Evolutionary conservation across 2,888 invertebrate species (phyloP), one percentile per base, ranked within the genome.

Genomic region (Neria commutata): DNA sequence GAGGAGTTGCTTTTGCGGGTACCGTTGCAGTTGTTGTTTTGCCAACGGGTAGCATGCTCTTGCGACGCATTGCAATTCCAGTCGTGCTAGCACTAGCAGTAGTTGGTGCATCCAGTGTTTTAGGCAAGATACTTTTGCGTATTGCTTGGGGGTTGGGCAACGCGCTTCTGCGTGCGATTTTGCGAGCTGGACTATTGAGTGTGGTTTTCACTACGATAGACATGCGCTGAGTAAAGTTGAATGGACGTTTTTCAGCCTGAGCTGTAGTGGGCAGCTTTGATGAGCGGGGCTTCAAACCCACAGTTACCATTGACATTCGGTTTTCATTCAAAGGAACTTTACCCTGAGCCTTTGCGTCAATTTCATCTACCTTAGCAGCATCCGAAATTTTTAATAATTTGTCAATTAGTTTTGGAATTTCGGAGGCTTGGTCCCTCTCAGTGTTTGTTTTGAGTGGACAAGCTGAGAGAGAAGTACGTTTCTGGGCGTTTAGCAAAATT

Each of bases 161-260:
- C 26, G 29, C 63, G 54, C 40, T 70, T 37, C 26, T 48, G 5
- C 56, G 63, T 11, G 69, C 64, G n/a, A 67, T 57, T 62, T 72
- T 79, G 3, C 79, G 73, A 0, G 79, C 78, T 46, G 79, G 80
- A 37, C 79, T 79, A 51, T 79, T 79, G 0, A 79, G 58, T 1
- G 79, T 79, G 19, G 79, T 79, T 47, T 78, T 79, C 0, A 79
- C 77, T 2, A 79, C 70, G 2, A 78, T 71, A 0, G 80, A 78
- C 79, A 78, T 79, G n/a, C 79, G 74, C 17, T 76, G 75, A 23
- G 69, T 73, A 24, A 72, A 71, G 14, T 55, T 64, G 56, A 64
- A 72, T 14, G 65, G 56, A 29, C 69, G 67, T 19, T 68, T 69
- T 11, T 73, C 68, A 1, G 60, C 66, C 17, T 58, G 62, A 2